These are phyloP conservation scores for Triplophysa bombifrons DNA, from an alignment of 2,797 vertebrate species.

Conservation along the genomic window DNA sequence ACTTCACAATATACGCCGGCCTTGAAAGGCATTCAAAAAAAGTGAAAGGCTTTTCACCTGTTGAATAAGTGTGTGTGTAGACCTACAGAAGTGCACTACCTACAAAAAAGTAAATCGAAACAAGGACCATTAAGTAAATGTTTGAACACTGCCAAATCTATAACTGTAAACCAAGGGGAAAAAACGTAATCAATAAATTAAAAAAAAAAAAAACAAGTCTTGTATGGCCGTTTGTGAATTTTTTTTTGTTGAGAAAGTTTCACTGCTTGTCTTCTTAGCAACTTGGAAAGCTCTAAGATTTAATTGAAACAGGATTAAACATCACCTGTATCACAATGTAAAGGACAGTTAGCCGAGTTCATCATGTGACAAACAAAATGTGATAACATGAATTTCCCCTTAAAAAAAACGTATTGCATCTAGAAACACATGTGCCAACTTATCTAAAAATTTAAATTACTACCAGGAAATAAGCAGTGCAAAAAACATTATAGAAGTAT, in stretches of 20 bases:
- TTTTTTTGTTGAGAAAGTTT: not conserved
- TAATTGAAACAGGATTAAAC: not conserved
- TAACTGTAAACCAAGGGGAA: slow-evolving; percentile 7
- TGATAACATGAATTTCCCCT: not conserved
- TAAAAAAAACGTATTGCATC: not conserved
- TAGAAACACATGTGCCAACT: too few species aligned
- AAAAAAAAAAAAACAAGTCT: slow-evolving; percentile 30
- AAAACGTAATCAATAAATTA: slow-evolving; percentile 36
- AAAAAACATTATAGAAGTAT: too few species aligned
- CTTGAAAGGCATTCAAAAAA: slow-evolving; percentile 52
- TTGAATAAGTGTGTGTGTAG: slow-evolving; percentile 34
- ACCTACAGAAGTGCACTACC: slow-evolving; percentile 26
- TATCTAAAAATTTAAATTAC: too few species aligned
- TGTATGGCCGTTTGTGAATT: not conserved
- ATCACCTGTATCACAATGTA: slow-evolving; percentile 2
- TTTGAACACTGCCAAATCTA: slow-evolving; percentile 5
- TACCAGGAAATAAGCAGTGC: too few species aligned
- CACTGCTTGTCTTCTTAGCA: not conserved
- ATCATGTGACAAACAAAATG: not conserved
- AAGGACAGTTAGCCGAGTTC: not conserved
- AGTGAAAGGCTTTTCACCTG: slow-evolving; percentile 15
- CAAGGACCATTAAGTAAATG: slow-evolving; percentile 16
- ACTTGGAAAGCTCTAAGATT: not conserved
- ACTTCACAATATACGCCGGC: slow-evolving; percentile 27
- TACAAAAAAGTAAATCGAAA: slow-evolving; percentile 25